Base-by-base conservation (phyloP, 2,797 vertebrate genomes). In the Leptatherina wallacei region DNA sequence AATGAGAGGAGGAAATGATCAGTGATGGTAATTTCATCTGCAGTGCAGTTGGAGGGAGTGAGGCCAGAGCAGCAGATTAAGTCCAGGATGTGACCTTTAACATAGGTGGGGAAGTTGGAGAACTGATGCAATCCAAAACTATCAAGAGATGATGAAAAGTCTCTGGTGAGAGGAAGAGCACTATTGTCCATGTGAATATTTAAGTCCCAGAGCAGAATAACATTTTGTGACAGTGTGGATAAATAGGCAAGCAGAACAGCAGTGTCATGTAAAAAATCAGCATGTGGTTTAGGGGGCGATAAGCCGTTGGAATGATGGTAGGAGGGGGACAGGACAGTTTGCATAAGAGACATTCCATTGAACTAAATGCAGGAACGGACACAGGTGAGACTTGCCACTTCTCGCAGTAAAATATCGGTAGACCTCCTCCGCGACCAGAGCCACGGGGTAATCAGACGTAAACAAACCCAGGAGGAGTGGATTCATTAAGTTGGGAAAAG, bases 331-430 rank as follows among this genome's bases (percentile, higher is more conserved):
- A 10, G 5, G 61, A 2, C 16, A 63, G 20, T 18, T 47, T 29
- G 12, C 42, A n/a, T 3, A 47, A 42, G 5, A n/a, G 0, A n/a
- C 9, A 63, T 33, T 63, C 0, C 49, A 63, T 32, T 1, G 27
- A 49, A 8, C 1, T 63, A 0, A 12, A 65, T 5, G 5, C 16
- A 20, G 55, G 66, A 29, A 51, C 29, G 49, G 42, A 35, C 0
- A 67, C 11, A 2, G 57, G 13, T 1, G 35, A 11, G 42, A 35
- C 55, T 69, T 59, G 49, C 66, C 30, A 69, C 20, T 59, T 59
- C 32, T 61, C 11, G 8, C 8, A 3, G 9, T 70, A 13, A 40
- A 61, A 29, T 61, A 61, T 61, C 13, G 8, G 3, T 12, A 40
- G 13, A 40, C 13, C 12, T 3, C 38, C 38, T 14, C 38, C 38